These are phyloP conservation scores for Leptopilina myrica DNA, from an alignment of 2,888 invertebrate genomes.

Conservation along the genomic window DNA sequence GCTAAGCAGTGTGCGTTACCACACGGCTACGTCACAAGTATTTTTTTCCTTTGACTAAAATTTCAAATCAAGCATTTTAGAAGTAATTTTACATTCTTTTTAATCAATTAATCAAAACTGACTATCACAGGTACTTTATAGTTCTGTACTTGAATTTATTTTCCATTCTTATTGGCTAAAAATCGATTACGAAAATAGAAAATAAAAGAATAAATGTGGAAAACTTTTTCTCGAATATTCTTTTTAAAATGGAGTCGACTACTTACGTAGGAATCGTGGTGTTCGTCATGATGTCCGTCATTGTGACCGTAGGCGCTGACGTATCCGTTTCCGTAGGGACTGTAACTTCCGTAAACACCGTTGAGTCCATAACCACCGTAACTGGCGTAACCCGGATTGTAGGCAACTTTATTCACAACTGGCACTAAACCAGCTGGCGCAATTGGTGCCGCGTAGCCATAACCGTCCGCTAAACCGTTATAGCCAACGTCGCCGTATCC, in stretches of 20 bases:
- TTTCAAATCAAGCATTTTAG: too few relatives aligned
- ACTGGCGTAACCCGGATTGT: constrained; percentile 47
- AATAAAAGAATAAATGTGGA: too few relatives aligned
- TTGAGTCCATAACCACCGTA: constrained; percentile 41
- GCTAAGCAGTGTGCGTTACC: background rate
- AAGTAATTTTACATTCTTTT: too few relatives aligned
- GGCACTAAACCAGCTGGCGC: constrained; percentile 52
- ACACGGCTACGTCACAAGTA: too few relatives aligned
- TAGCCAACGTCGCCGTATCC: constrained; percentile 53
- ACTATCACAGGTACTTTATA: too few relatives aligned
- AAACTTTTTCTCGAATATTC: too few relatives aligned
- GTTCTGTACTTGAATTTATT: too few relatives aligned
- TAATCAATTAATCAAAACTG: too few relatives aligned
- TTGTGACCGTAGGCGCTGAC: constrained; percentile 38
- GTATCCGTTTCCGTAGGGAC: background rate
- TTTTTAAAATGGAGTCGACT: background rate
- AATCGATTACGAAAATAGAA: too few relatives aligned
- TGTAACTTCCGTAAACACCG: background rate
- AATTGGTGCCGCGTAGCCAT: constrained; percentile 48
- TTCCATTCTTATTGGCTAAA: too few relatives aligned
- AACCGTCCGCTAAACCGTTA: constrained; percentile 49
- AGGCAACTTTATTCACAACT: constrained; percentile 56
- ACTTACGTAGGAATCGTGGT: constrained; percentile 64
- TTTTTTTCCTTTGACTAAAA: too few relatives aligned
- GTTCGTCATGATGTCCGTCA: constrained; percentile 53